These are phyloP conservation scores for Gastrophysa polygoni DNA, from an alignment of 2,888 invertebrate genomes.

Conservation along the genomic window DNA sequence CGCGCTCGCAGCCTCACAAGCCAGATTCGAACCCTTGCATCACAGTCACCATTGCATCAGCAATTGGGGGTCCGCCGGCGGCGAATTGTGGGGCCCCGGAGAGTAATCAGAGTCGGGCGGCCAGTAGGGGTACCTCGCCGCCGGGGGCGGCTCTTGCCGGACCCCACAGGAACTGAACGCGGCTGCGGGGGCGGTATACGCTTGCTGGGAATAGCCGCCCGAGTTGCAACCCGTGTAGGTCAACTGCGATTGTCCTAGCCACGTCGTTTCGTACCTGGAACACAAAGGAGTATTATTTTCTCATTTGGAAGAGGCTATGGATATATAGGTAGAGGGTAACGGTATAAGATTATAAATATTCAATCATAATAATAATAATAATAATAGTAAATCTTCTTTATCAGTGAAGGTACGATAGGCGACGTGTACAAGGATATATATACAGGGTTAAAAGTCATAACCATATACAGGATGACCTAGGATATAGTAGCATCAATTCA, in stretches of 20 bases:
- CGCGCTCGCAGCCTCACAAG: constrained; percentile 9
- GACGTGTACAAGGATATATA: no score
- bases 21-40: constrained; percentile 36
- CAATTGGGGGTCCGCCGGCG: constrained; percentile 53
- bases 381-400: no score
- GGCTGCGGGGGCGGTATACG: constrained; percentile 47
- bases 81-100: constrained; percentile 50
- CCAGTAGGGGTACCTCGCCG: constrained; percentile 50
- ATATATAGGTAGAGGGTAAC: no score
- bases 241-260: constrained; percentile 50
- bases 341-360: no score
- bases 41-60: constrained; percentile 54
- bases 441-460: no score
- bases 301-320: no score
- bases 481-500: no score
- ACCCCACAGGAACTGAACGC: constrained; percentile 64
- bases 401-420: no score
- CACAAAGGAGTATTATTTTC: not conserved
- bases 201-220: constrained; percentile 39
- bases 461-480: no score
- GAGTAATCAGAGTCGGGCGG: constrained; percentile 56
- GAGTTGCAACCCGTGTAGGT: constrained; percentile 47
- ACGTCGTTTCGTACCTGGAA: constrained; percentile 59
- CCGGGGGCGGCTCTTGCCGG: constrained; percentile 59
- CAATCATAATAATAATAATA: no score